Conservation (phyloP, 1,140 invertebrate genomes). For the Neomicropteryx cornuta region DNA sequence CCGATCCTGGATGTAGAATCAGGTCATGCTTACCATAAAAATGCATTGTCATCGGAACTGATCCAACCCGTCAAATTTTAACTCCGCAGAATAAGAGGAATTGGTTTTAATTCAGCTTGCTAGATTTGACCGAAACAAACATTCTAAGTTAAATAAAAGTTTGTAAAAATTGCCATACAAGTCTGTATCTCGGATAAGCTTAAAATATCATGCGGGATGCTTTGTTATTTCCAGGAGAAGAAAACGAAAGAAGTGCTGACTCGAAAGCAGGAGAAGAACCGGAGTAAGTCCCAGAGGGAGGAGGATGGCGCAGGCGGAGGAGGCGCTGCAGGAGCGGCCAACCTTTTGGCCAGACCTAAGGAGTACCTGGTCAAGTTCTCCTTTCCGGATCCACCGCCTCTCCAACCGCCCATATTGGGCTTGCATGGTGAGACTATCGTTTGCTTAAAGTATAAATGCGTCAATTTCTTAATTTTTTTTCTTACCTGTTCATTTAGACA, state of each 20-base stretch:
- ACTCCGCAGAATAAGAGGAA: no score
- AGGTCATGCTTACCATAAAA: no score
- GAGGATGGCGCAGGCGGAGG: slow-evolving; percentile 73
- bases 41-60: no score
- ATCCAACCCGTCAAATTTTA: no score
- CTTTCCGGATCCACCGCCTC: slow-evolving; percentile 88
- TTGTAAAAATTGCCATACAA: no score
- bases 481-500: no score
- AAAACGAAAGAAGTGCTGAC: slow-evolving; percentile 87
- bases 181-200: no score
- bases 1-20: no score
- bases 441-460: slow-evolving; percentile 5
- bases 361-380: slow-evolving; percentile 96
- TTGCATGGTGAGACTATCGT: slow-evolving; percentile 57
- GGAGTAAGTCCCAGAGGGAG: slow-evolving; percentile 64
- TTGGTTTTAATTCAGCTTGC: no score
- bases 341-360: slow-evolving; percentile 76
- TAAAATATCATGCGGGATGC: no score
- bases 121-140: no score
- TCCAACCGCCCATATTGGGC: slow-evolving; percentile 93
- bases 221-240: slow-evolving; percentile 63
- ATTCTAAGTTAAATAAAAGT: no score
- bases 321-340: slow-evolving; percentile 62
- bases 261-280: slow-evolving; percentile 89
- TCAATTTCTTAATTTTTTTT: background rate